phyloP scores from a whole-genome alignment of 2,797 vertebrate genomes.

The Enteromius paludinosus region DNA sequence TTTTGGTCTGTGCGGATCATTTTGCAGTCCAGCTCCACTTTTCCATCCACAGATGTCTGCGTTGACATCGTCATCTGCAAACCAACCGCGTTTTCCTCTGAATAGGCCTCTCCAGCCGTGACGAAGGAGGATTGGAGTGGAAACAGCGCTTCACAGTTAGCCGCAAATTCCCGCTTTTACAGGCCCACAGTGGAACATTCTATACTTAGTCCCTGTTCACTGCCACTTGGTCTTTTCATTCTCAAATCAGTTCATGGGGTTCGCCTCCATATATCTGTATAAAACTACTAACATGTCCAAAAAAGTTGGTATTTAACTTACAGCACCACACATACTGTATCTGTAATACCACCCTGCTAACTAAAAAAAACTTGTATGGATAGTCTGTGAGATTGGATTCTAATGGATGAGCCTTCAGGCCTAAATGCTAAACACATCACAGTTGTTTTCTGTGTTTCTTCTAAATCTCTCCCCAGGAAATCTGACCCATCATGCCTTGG shows the following conservation, averaged over 20 bases:
- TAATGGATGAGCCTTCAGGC: not conserved
- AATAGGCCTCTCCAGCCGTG: slow-evolving; percentile 21
- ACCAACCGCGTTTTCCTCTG: slow-evolving; percentile 4
- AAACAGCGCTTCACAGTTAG: slow-evolving; percentile 55
- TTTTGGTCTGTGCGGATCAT: not conserved
- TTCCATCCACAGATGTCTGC: slow-evolving; percentile 28
- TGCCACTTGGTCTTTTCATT: slow-evolving; percentile 24
- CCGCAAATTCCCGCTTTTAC: slow-evolving; percentile 58
- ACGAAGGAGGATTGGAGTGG: slow-evolving; percentile 44
- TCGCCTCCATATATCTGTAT: not conserved
- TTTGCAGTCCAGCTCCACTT: slow-evolving; percentile 17
- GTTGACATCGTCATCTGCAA: not conserved
- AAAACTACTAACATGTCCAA: not conserved
- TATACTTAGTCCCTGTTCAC: slow-evolving; percentile 46
- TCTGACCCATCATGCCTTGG: not conserved
- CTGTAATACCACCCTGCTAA: slow-evolving; percentile 58
- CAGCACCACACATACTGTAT: slow-evolving; percentile 63
- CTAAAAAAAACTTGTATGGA: not conserved
- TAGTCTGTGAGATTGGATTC: not conserved
- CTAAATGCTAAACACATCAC: not conserved
- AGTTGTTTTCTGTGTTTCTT: not conserved
- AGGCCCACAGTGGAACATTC: slow-evolving; percentile 59
- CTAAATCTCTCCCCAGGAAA: not conserved
- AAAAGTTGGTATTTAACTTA: not conserved
- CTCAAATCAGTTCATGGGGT: slow-evolving; percentile 36